Evolutionary conservation across 2,888 invertebrate genomes (phyloP).

Genomic region (Mythimna pallens): DNA sequence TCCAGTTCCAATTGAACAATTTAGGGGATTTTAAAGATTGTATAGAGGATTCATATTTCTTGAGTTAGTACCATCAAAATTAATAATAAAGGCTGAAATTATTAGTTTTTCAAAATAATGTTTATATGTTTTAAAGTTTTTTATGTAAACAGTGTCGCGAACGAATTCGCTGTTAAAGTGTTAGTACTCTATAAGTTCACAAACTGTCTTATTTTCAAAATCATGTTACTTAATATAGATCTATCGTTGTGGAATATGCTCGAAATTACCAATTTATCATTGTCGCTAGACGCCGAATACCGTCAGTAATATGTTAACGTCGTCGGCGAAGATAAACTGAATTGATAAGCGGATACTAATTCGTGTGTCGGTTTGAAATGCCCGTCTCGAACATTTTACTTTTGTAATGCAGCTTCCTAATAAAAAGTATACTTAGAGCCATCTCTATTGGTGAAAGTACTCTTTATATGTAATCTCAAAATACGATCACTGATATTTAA

Average conservation of each 20-base stretch:
- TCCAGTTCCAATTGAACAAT: too few species aligned
- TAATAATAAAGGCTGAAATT: too few species aligned
- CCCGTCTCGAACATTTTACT: conserved; percentile 17
- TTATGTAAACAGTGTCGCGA: too few species aligned
- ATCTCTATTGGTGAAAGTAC: conserved; percentile 49
- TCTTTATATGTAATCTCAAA: conserved; percentile 28
- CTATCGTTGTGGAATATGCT: conserved; percentile 39
- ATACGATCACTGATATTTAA: conserved; percentile 38
- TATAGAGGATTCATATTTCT: too few species aligned
- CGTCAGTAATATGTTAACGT: conserved; percentile 52
- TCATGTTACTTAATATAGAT: conserved; percentile 32
- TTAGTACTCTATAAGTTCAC: background rate
- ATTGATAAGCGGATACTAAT: conserved; percentile 41
- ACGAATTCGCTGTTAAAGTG: too few species aligned
- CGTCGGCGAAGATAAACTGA: conserved; percentile 37
- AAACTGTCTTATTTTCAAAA: conserved; percentile 32
- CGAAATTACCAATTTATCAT: conserved; percentile 52
- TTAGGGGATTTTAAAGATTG: too few species aligned
- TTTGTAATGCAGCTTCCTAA: conserved; percentile 24
- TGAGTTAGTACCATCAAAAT: too few species aligned
- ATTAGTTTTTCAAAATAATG: too few species aligned
- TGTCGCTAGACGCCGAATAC: conserved; percentile 39
- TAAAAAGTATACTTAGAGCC: conserved; percentile 5
- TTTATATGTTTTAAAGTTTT: too few species aligned
- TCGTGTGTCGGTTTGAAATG: conserved; percentile 21